Evolutionary conservation across 2,797 vertebrate genomes (phyloP), one percentile per base, ranked within the genome.

Genomic region (Takifugu rubripes): DNA sequence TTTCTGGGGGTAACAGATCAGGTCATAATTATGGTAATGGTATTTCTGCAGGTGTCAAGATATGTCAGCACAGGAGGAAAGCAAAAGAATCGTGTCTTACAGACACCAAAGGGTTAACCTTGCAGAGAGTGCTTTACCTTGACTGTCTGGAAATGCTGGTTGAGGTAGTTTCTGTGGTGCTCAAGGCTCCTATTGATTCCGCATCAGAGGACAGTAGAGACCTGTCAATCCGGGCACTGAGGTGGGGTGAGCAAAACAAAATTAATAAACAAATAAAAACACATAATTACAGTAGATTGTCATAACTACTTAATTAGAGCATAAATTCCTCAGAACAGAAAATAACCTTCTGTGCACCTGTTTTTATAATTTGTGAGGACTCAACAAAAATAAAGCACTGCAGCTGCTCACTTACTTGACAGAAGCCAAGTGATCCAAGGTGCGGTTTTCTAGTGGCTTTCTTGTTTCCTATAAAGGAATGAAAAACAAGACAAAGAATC

Each of bases 121-220:
- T 27, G 17, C 11, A n/a, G 5, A n/a, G 45, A 21, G 14, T 62
- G 17, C 1, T 47, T 16, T 67, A 96, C 94, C 94, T 94, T 82
- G 93, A 94, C 92, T 94, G 95, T 90, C 94, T 94, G 79, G 95
- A 94, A 90, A 96, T 88, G 84, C 88, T 95, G 84, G 94, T 93
- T 95, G 97, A 99, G 97, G 97, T 98, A 99, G 96, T 95, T 96
- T 99, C 95, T 90, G 94, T 94, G 87, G 92, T 92, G 93, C 94
- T 95, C 86, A 93, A 90, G 84, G 94, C 91, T 88, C 93, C 94
- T 78, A 93, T 91, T 67, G 95, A 96, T 82, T 98, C 95, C 79
- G 93, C 90, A 83, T 97, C 96, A 89, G 96, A 96, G 87, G 94
- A 94, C 76, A 93, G 92, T 78, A 91, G 88, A 81, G 90, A 90